Percentiles rank a stretch among this genome's conserved stretches.
phyloP scores from a whole-genome alignment of 1,140 invertebrate species.

The Papilio glaucus region DNA sequence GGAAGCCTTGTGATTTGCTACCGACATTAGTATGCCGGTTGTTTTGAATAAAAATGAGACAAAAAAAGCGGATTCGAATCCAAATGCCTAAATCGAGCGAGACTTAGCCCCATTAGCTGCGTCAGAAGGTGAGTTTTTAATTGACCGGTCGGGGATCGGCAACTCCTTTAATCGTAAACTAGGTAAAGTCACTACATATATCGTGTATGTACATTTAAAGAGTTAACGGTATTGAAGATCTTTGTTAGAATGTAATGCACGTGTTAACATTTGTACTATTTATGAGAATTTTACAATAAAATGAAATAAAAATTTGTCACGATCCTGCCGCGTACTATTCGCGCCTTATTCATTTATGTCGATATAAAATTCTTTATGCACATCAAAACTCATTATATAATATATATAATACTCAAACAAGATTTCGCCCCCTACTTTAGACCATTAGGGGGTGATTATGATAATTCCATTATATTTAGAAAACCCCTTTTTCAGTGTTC shows the following conservation, averaged over 20 bases:
- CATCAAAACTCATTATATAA: too few relatives aligned
- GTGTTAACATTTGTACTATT: background rate
- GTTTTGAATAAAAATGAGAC: slow-evolving; percentile 14
- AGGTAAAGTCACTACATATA: slow-evolving; percentile 12
- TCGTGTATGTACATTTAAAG: background rate
- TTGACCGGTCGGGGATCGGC: slow-evolving; percentile 2
- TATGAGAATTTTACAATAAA: too few relatives aligned
- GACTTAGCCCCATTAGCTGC: background rate
- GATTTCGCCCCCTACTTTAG: too few relatives aligned
- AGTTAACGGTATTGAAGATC: slow-evolving; percentile 1
- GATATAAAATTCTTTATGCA: too few relatives aligned
- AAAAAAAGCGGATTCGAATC: background rate
- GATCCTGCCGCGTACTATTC: too few relatives aligned
- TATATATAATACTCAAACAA: too few relatives aligned
- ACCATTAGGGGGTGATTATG: too few relatives aligned
- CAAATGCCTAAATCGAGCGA: background rate
- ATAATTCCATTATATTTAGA: too few relatives aligned
- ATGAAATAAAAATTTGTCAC: too few relatives aligned
- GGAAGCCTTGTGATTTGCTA: background rate
- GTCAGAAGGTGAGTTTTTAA: slow-evolving; percentile 16
- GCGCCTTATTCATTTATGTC: too few relatives aligned
- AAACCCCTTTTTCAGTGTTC: too few relatives aligned
- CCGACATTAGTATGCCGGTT: background rate
- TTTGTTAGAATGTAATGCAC: background rate
- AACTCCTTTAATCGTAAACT: slow-evolving; percentile 14